Conservation (phyloP, 2,888 invertebrate species). For the Cheilosia grossa region DNA sequence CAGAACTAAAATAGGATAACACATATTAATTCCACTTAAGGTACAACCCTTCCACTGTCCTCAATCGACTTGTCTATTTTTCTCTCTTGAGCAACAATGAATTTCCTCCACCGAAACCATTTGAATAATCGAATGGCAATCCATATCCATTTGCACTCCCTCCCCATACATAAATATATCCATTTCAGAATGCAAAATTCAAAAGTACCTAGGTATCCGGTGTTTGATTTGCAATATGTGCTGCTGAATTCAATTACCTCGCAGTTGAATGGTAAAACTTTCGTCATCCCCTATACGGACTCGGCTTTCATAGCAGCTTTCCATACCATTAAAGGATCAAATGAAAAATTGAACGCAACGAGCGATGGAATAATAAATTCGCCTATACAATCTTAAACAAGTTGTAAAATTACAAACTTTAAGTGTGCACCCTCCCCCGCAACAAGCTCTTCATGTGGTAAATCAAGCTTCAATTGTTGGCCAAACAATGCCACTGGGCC, state of each 20-base stretch:
- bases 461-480: slow-evolving; percentile 73
- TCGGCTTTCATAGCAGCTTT: slow-evolving; percentile 20
- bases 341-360: slow-evolving; percentile 6
- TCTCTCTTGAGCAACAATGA: background rate
- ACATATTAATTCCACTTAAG: background rate
- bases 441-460: slow-evolving; percentile 51
- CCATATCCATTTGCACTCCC: slow-evolving; percentile 34
- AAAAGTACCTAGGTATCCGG: slow-evolving; percentile 28
- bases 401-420: slow-evolving; percentile 72
- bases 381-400: slow-evolving; percentile 51
- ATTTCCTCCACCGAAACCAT: slow-evolving; percentile 19
- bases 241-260: slow-evolving; percentile 53
- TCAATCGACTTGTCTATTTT: slow-evolving; percentile 12
- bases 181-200: slow-evolving; percentile 60
- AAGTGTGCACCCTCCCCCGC: slow-evolving; percentile 16
- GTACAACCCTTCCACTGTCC: background rate
- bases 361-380: slow-evolving; percentile 50
- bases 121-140: slow-evolving; percentile 34
- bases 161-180: slow-evolving; percentile 19
- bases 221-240: slow-evolving; percentile 35
- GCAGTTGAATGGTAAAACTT: slow-evolving; percentile 38
- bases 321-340: slow-evolving; percentile 57
- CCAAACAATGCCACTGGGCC: slow-evolving; percentile 63
- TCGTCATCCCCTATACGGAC: slow-evolving; percentile 35
- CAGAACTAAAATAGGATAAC: background rate